Percentiles rank a stretch among this genome's conserved stretches.
Evolutionary conservation across 2,113 vertebrate species (phyloP).

Genomic region (zebrafish (Danio rerio)): GRCz12tu NC_133186.1:35398501-35399000

Average conservation of each 20-base stretch:
- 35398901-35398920: slow-evolving; percentile 49
- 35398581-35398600: too few species aligned
- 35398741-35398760: not conserved
- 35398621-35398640: too few species aligned
- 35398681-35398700: too few species aligned
- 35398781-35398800: not conserved
- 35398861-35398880: slow-evolving; percentile 73
- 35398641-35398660: too few species aligned
- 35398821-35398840: slow-evolving; percentile 81
- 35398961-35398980: slow-evolving; percentile 95
- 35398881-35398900: slow-evolving; percentile 72
- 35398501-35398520: too few species aligned
- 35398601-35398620: too few species aligned
- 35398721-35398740: not conserved
- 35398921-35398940: slow-evolving; percentile 81
- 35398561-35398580: too few species aligned
- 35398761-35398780: not conserved
- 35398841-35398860: slow-evolving; percentile 90
- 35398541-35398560: too few species aligned
- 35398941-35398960: slow-evolving; percentile 84
- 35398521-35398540: too few species aligned
- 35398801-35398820: not conserved
- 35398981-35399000: slow-evolving; percentile 86
- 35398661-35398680: too few species aligned
- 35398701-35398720: too few species aligned